phyloP scores from a whole-genome alignment of 2,888 invertebrate genomes.

The Xanthorhoe spadicearia region DNA sequence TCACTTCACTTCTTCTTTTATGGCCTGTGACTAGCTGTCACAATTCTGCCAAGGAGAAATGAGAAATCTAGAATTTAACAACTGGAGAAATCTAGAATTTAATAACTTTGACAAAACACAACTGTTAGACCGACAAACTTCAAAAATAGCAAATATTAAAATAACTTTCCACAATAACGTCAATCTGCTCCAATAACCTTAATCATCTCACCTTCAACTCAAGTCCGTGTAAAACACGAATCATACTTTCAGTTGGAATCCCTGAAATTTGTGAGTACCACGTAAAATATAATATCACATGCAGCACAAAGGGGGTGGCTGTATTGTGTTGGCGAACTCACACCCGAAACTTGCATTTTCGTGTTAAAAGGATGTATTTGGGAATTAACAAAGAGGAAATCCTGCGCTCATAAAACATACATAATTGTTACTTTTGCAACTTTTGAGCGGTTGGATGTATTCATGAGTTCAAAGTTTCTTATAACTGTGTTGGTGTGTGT shows the following conservation, averaged over 20 bases:
- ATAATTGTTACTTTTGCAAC: neutral
- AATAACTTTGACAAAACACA: no score
- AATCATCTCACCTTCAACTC: neutral
- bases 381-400: slow-evolving; percentile 7
- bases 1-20: no score
- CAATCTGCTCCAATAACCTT: neutral
- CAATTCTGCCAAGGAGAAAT: no score
- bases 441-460: neutral
- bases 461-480: no score
- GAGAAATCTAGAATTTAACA: no score
- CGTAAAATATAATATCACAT: slow-evolving; percentile 33
- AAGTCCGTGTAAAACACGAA: slow-evolving; percentile 3
- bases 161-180: neutral
- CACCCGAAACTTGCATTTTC: slow-evolving; percentile 12
- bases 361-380: slow-evolving; percentile 1
- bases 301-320: slow-evolving; percentile 16
- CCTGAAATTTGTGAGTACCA: slow-evolving; percentile 22
- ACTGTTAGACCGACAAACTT: no score
- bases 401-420: neutral
- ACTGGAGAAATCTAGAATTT: no score
- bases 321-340: slow-evolving; percentile 15
- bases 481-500: no score
- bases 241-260: slow-evolving; percentile 11
- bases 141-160: neutral
- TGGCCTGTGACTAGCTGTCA: no score